phyloP scores from a whole-genome alignment of 1,140 invertebrate species.

The Batillaria attramentaria region DNA sequence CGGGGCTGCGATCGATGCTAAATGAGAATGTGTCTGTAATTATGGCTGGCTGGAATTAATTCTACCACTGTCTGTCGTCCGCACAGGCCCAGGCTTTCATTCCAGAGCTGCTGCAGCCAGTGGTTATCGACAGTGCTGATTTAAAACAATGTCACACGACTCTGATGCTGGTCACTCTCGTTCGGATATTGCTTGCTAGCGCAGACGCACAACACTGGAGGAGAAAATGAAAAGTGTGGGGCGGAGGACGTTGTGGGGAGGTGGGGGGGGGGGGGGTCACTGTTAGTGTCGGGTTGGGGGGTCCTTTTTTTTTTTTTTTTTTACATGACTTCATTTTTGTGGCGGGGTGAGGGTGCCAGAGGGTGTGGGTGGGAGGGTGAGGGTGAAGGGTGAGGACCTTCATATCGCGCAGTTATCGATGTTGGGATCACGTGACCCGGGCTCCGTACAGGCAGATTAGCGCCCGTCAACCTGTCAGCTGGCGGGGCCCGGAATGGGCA shows the following conservation, averaged over 20 bases:
- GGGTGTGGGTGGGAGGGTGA: not conserved
- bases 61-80: conserved; percentile 8
- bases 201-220: no score
- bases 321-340: no score
- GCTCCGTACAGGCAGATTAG: conserved; percentile 13
- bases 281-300: no score
- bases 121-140: conserved; percentile 4
- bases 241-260: no score
- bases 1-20: conserved; percentile 19
- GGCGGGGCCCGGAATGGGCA: conserved; percentile 18
- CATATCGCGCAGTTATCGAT: conserved; percentile 10
- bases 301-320: no score
- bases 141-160: conserved; percentile 31
- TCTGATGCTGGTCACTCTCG: no score
- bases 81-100: not conserved
- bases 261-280: no score
- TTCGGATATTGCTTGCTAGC: no score
- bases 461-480: conserved; percentile 32
- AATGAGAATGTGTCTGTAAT: conserved; percentile 27
- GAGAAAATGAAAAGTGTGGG: no score
- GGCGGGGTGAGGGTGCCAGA: not conserved
- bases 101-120: not conserved
- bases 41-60: conserved; percentile 25
- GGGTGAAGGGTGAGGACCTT: not conserved
- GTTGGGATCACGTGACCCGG: conserved; percentile 12